Percentiles rank a stretch among this genome's conserved stretches.
Evolutionary conservation across 2,113 vertebrate species (phyloP).

Genomic region (Zosterops borbonicus): DNA sequence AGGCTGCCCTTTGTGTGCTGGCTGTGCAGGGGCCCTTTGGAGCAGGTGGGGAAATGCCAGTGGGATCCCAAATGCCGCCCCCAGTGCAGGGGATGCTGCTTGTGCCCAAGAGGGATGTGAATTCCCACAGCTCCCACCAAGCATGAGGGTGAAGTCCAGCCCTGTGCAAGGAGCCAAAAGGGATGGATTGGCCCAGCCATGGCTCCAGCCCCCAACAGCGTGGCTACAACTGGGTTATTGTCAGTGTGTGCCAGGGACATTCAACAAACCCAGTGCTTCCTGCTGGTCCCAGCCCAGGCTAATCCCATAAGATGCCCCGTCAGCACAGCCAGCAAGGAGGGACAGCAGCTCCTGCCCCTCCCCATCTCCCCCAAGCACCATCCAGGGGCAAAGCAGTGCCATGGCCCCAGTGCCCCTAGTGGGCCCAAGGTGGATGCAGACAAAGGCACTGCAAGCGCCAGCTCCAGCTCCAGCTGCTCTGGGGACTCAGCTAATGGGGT

Average conservation of each 20-base stretch:
- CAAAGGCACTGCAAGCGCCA: neutral
- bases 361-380: neutral
- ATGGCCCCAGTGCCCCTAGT: neutral
- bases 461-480: neutral
- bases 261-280: neutral
- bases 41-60: neutral
- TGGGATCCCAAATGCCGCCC: accelerated
- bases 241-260: neutral
- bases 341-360: too few relatives aligned
- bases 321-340: neutral
- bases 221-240: neutral
- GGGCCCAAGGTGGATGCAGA: neutral
- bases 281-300: neutral
- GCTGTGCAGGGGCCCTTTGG: accelerated
- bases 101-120: accelerated
- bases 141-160: neutral
- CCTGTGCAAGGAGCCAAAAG: neutral
- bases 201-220: neutral
- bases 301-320: neutral
- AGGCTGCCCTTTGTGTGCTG: neutral
- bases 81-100: neutral
- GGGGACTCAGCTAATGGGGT: neutral
- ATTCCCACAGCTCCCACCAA: neutral
- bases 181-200: neutral
- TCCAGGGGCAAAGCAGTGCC: neutral